Conservation (phyloP, 2,797 vertebrate species). For the Siniperca undulata region DNA sequence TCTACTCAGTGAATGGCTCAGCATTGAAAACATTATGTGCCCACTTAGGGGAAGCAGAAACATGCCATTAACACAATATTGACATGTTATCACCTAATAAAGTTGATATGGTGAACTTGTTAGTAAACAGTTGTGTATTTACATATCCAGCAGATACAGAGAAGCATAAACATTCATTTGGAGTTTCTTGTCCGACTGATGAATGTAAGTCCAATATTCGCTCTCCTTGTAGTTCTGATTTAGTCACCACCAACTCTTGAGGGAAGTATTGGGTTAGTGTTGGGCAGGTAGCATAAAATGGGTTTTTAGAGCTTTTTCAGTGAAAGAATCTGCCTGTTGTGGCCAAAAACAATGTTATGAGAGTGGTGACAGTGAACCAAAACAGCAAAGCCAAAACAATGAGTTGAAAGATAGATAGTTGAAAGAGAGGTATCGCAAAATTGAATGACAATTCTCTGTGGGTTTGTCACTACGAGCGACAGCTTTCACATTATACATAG, state of each 20-base stretch:
- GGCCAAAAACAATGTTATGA: neutral
- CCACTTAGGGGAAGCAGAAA: neutral
- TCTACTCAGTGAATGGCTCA: neutral
- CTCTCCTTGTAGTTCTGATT: neutral
- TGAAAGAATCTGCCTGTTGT: neutral
- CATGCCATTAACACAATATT: neutral
- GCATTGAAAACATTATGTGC: neutral
- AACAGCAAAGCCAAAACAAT: neutral
- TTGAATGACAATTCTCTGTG: neutral
- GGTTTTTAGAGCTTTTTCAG: no score
- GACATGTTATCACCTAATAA: neutral
- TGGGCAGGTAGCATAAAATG: neutral
- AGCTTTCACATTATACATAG: neutral
- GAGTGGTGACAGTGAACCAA: no score
- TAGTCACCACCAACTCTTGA: neutral
- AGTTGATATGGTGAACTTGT: neutral
- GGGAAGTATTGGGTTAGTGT: neutral
- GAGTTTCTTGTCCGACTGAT: neutral
- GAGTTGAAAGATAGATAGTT: no score
- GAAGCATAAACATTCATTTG: neutral
- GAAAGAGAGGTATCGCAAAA: neutral
- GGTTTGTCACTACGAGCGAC: neutral
- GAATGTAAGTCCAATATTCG: neutral
- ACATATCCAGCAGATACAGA: neutral
- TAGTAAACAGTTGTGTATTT: neutral